Conservation (phyloP, 2,797 vertebrate genomes). For the Ptychobarbus kaznakovi region DNA sequence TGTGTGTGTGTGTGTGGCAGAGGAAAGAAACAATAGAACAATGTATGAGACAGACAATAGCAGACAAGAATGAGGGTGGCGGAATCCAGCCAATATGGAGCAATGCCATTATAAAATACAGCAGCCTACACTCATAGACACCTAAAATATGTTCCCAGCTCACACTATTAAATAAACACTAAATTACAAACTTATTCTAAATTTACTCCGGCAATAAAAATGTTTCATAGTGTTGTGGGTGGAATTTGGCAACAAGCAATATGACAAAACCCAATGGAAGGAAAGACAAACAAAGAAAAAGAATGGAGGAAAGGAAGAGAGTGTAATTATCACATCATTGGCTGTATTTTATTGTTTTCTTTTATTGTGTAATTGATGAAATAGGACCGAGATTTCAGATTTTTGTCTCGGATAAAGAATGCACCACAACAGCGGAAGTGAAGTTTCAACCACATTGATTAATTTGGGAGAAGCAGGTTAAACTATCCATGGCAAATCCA, state of each 20-base stretch:
- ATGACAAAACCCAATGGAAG: neutral
- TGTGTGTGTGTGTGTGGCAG: conserved; percentile 33
- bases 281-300: neutral
- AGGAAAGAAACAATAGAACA: conserved; percentile 18
- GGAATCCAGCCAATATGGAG: conserved; percentile 33
- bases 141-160: conserved; percentile 1
- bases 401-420: neutral
- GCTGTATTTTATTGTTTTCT: neutral
- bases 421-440: neutral
- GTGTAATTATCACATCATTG: conserved; percentile 34
- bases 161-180: neutral
- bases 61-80: neutral
- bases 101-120: conserved; percentile 17
- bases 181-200: neutral
- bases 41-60: conserved; percentile 34
- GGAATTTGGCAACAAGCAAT: conserved; percentile 23
- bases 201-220: neutral
- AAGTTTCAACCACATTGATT: conserved; percentile 37
- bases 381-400: conserved; percentile 26
- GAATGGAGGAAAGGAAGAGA: neutral
- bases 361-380: conserved; percentile 34
- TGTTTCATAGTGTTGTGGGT: neutral
- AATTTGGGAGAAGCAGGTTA: conserved; percentile 36
- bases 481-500: conserved; percentile 52
- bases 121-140: neutral